Evolutionary conservation across 2,888 invertebrate species (phyloP).

Genomic region (Carterocephalus palaemon): DNA sequence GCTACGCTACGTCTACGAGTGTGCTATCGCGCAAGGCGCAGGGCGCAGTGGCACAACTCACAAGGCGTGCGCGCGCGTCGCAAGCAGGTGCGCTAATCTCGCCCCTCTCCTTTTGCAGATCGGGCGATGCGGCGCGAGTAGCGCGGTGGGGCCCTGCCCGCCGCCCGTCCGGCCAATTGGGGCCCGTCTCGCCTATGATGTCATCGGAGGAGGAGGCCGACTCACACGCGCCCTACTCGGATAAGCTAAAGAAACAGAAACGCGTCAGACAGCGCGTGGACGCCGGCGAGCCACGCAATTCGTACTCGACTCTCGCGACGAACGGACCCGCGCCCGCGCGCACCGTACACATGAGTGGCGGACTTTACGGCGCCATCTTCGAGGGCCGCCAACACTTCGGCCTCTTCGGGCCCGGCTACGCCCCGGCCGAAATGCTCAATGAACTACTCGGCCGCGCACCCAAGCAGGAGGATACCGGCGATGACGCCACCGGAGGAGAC

Average conservation of each 20-base stretch:
- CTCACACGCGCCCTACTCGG: slow-evolving; percentile 95
- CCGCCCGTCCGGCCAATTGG: slow-evolving; percentile 88
- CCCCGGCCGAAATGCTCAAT: slow-evolving; percentile 94
- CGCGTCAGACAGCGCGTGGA: slow-evolving; percentile 97
- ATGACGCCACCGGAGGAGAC: slow-evolving; percentile 72
- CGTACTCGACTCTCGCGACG: slow-evolving; percentile 84
- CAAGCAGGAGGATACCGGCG: slow-evolving; percentile 81
- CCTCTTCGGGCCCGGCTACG: slow-evolving; percentile 91
- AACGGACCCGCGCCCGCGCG: slow-evolving; percentile 77
- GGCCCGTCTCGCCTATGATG: slow-evolving; percentile 93
- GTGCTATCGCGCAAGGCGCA: slow-evolving; percentile 21
- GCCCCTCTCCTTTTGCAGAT: slow-evolving; percentile 72
- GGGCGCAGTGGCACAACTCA: slow-evolving; percentile 29
- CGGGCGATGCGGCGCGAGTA: slow-evolving; percentile 74
- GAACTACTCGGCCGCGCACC: slow-evolving; percentile 91
- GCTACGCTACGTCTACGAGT: no score
- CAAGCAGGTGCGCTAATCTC: slow-evolving; percentile 68
- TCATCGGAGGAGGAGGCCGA: slow-evolving; percentile 98
- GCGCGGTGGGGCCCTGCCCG: slow-evolving; percentile 76
- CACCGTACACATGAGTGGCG: slow-evolving; percentile 90
- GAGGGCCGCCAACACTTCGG: slow-evolving; percentile 89
- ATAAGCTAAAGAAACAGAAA: slow-evolving; percentile 95
- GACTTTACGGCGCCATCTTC: slow-evolving; percentile 93
- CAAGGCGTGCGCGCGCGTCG: slow-evolving; percentile 42
- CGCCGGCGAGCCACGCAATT: slow-evolving; percentile 96